Percentiles rank a stretch among this genome's conserved stretches.
phyloP scores from a whole-genome alignment of 2,888 invertebrate species.

The Pogonocherus hispidulus region DNA sequence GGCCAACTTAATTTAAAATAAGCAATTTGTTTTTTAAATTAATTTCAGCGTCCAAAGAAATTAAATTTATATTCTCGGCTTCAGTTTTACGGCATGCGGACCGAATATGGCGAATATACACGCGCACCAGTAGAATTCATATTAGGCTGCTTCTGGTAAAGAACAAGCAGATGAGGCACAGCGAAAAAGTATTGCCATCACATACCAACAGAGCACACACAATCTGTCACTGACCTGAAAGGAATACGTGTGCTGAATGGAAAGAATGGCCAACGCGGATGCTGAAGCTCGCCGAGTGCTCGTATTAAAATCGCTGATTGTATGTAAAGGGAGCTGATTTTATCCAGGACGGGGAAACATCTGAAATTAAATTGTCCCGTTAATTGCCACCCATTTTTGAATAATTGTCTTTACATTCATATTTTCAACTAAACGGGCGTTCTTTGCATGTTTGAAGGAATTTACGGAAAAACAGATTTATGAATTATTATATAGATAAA shows the following conservation, averaged over 20 bases:
- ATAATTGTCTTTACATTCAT: too few species aligned
- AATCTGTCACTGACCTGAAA: slow-evolving; percentile 65
- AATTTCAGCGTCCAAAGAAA: slow-evolving; percentile 39
- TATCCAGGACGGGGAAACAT: background rate
- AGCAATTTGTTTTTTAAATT: slow-evolving; percentile 38
- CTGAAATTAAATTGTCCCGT: background rate
- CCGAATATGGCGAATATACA: slow-evolving; percentile 53
- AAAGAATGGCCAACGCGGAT: slow-evolving; percentile 20
- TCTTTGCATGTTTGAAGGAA: too few species aligned
- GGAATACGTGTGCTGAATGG: slow-evolving; percentile 59
- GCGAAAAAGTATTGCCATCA: slow-evolving; percentile 58
- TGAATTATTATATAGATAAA: too few species aligned
- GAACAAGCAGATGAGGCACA: slow-evolving; percentile 47
- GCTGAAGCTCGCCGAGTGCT: background rate
- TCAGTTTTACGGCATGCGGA: slow-evolving; percentile 33
- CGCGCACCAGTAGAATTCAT: slow-evolving; percentile 53
- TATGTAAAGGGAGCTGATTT: slow-evolving; percentile 3
- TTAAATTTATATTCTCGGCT: slow-evolving; percentile 41
- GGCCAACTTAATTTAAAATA: background rate
- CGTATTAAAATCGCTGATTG: background rate
- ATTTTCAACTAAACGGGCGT: too few species aligned
- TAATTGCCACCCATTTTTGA: background rate
- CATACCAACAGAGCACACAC: slow-evolving; percentile 61
- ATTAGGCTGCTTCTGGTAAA: slow-evolving; percentile 54
- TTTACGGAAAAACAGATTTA: too few species aligned